Conservation (phyloP, 1,140 invertebrate genomes). For the Drosophila lini region DNA sequence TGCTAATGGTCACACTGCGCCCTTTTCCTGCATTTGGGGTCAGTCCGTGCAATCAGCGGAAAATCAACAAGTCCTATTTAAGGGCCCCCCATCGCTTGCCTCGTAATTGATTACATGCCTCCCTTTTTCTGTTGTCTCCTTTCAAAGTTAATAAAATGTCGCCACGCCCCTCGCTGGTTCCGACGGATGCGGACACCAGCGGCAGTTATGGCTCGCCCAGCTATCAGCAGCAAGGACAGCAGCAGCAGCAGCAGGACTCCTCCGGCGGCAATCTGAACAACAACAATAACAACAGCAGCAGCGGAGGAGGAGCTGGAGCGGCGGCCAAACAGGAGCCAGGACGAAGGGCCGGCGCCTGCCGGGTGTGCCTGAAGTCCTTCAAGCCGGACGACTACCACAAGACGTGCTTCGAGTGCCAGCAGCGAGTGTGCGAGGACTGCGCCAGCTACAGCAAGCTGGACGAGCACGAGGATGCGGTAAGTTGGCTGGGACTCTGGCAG, state of each 20-base stretch:
- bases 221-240: slow-evolving; percentile 77
- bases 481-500: slow-evolving; percentile 41
- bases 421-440: slow-evolving; percentile 96
- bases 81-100: background rate
- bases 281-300: slow-evolving; percentile 67
- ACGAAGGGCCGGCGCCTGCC: slow-evolving; percentile 90
- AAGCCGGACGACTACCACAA: slow-evolving; percentile 93
- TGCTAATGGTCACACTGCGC: background rate
- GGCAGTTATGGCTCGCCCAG: slow-evolving; percentile 68
- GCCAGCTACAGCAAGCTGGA: slow-evolving; percentile 94
- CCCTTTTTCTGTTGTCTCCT: slow-evolving; percentile 51
- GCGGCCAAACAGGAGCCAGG: slow-evolving; percentile 89
- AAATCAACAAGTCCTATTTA: slow-evolving; percentile 51
- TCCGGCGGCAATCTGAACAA: slow-evolving; percentile 80
- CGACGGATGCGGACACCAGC: slow-evolving; percentile 79
- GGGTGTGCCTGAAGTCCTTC: slow-evolving; percentile 94
- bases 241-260: slow-evolving; percentile 66
- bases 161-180: slow-evolving; percentile 86
- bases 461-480: slow-evolving; percentile 92
- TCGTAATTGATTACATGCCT: slow-evolving; percentile 42
- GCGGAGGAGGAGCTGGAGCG: slow-evolving; percentile 29
- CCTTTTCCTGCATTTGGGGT: slow-evolving; percentile 24
- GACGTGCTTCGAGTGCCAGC: slow-evolving; percentile 93
- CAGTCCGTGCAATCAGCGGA: slow-evolving; percentile 41
- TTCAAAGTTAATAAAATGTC: slow-evolving; percentile 88